Base-by-base conservation (phyloP, 2,113 vertebrate species). In the Ivindomyrus marchei region DNA sequence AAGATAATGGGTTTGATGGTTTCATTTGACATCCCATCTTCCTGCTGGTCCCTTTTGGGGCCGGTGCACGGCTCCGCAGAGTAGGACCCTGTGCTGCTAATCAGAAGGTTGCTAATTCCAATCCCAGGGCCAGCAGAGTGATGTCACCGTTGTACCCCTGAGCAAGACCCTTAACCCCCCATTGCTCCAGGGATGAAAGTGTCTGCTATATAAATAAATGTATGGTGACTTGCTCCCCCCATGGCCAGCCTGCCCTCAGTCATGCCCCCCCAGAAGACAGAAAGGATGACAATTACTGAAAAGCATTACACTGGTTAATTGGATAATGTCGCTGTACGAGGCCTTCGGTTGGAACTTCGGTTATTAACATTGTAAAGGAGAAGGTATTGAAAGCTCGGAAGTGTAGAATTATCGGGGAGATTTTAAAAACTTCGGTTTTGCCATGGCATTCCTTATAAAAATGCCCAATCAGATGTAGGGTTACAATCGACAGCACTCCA, bases 281-380 rank as follows among this genome's bases (percentile, higher is more conserved):
- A 91, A 91, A 91, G 93, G 94, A 94, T 95, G 93, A 94, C 94
- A 95, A 94, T 95, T 94, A 95, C 94, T 92, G 92, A 92, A 95
- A 94, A 93, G 93, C 94, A 95, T 95, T 94, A 95, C 93, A 95
- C 94, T 91, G 91, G 91, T 93, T 95, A 94, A 95, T 95, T 93
- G 93, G 93, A 95, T 94, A 93, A 94, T n/a, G 56, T 24, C 2
- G 24, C 90, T 92, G 93, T 94, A 95, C 93, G 93, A 94, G 95
- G 93, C 93, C 91, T 91, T 94, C 85, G 52, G 90, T 92, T 94
- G 93, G 94, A 93, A 93, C 93, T 31, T 31, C 31, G 31, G 31
- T 31, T 31, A 31, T 31, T 31, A 31, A 31, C 31, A 31, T 31
- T 31, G 31, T 31, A 31, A 31, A 31, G 31, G 31, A 31, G 31